Base-by-base conservation (phyloP, 2,888 invertebrate species). In the Synanthedon formicaeformis region DNA sequence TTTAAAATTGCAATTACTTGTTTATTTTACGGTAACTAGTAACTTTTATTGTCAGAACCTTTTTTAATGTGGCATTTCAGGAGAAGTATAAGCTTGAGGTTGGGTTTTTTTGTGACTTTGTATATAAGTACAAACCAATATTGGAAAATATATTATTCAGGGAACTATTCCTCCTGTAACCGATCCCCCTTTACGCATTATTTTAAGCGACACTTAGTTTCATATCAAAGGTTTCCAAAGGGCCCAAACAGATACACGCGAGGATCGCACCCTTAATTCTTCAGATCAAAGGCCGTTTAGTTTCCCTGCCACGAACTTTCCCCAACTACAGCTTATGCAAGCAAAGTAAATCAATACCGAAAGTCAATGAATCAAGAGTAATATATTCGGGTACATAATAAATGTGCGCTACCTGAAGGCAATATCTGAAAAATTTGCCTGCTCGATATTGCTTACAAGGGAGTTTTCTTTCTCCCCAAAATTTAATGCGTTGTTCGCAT, bases 371-470 rank as follows among this genome's bases (percentile, higher is more conserved):
- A 87, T 87, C 87, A 87, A 79, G 86, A 85, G 85, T 86, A 87
- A 87, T 87, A 87, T 87, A 87, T 87, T 86, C 85, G 87, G 87
- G 87, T 87, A 87, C 86, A 87, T 87, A 87, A 87, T 87, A 87
- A 87, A 87, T 87, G 87, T 86, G 84, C 84, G 80, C 87, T 87
- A 87, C 87, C 87, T 87, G 87, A 84, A 87, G 81, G 86, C 86
- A 87, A 87, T 87, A 87, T 87, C 87, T 87, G 86, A 87, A 87
- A 87, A 87, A 86, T 87, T 87, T 87, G 85, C 87, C 86, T 86
- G 77, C 81, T 85, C 86, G 84, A 86, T 86, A 86, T 87, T 86
- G 87, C 87, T 87, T 87, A 87, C 86, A 86, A 84, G 83, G 81
- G 81, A 85, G 85, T 87, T 86, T 86, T 84, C 84, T 84, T 86